These are phyloP conservation scores for Micropterix aruncella DNA, from an alignment of 2,888 invertebrate genomes.

Conservation along the genomic window DNA sequence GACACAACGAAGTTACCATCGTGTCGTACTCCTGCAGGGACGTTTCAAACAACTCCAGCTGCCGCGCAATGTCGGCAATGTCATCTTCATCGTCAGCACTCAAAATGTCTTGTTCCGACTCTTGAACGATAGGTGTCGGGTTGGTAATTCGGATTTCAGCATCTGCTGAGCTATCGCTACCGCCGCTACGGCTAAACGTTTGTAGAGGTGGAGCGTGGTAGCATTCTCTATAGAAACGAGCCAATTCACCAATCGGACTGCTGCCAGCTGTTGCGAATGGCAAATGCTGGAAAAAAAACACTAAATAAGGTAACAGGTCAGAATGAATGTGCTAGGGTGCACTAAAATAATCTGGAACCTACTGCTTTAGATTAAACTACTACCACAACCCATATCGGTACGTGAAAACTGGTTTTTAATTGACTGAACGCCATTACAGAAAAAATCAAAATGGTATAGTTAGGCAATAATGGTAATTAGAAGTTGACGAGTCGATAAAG, in stretches of 20 bases:
- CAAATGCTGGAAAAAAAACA: constrained; percentile 17
- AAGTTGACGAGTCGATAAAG: no score
- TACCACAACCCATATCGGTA: no score
- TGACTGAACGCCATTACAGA: no score
- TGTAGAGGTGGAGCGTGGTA: constrained; percentile 22
- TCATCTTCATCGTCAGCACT: constrained; percentile 6
- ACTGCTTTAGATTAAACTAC: no score
- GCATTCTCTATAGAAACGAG: constrained; percentile 27
- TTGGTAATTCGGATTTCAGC: background rate
- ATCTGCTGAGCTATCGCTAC: background rate
- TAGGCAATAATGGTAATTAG: no score
- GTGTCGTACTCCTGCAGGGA: constrained; percentile 26
- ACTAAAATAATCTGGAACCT: no score
- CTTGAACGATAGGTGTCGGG: background rate
- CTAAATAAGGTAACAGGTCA: no score
- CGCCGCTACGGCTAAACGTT: constrained; percentile 8
- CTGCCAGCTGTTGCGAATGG: constrained; percentile 25
- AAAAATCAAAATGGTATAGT: no score
- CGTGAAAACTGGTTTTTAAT: no score
- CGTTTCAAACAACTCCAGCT: constrained; percentile 27
- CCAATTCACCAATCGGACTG: constrained; percentile 25
- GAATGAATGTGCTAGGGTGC: no score
- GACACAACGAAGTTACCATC: constrained; percentile 23
- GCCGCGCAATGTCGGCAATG: constrained; percentile 23
- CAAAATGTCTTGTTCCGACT: constrained; percentile 1